phyloP scores from a whole-genome alignment of 2,888 invertebrate genomes.

The Tenthredo notha region DNA sequence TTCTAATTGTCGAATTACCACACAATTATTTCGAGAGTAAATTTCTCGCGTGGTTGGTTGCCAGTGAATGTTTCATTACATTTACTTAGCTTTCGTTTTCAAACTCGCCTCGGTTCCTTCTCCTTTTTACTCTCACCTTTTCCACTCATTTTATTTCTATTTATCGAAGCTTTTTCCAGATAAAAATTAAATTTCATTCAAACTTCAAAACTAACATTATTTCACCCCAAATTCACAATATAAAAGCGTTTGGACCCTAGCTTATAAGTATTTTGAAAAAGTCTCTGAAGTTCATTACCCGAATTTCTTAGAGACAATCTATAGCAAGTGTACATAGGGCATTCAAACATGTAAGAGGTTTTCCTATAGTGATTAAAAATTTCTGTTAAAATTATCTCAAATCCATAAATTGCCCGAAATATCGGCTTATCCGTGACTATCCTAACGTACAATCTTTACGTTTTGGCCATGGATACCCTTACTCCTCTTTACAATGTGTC shows the following conservation, averaged over 20 bases:
- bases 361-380: not conserved
- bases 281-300: no score
- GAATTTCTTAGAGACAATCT: not conserved
- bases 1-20: slow-evolving; percentile 42
- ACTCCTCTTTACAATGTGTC: not conserved
- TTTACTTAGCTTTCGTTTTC: slow-evolving; percentile 2
- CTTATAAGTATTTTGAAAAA: not conserved
- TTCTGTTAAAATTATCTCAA: not conserved
- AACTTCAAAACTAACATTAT: not conserved
- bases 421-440: not conserved
- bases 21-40: slow-evolving; percentile 19
- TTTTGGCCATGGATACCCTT: not conserved
- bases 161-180: not conserved
- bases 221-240: not conserved
- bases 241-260: not conserved
- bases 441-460: not conserved
- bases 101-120: not conserved
- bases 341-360: not conserved
- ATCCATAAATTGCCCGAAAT: not conserved
- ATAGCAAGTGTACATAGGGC: not conserved
- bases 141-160: not conserved
- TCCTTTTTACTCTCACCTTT: not conserved
- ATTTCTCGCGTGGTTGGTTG: slow-evolving; percentile 12
- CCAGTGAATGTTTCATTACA: slow-evolving; percentile 22
- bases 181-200: not conserved